A percentile compares a stretch with the other conserved stretches of the same genome.
phyloP scores from a whole-genome alignment of 30 jellyfish, hydroid and myxozoan genomes.

The Rhopilema esculentum region DNA sequence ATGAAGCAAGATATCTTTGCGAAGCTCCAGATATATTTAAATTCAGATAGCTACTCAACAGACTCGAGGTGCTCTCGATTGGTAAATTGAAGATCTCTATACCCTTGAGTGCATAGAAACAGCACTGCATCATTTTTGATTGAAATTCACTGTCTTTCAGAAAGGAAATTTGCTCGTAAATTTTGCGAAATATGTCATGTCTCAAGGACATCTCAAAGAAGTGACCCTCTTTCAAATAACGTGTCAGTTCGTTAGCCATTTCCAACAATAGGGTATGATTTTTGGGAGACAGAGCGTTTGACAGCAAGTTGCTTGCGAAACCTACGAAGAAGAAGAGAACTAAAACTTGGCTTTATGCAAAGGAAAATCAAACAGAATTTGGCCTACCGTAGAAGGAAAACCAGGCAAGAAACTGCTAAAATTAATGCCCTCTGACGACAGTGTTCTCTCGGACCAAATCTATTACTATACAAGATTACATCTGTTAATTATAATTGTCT shows the following conservation, averaged over 20 bases:
- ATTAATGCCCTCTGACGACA: too few relatives aligned
- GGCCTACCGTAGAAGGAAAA: too few relatives aligned
- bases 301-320: neutral
- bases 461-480: too few relatives aligned
- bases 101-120: neutral
- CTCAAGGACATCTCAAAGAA: neutral
- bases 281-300: neutral
- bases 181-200: neutral
- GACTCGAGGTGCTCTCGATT: neutral
- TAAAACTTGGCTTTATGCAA: neutral
- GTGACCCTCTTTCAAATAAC: neutral
- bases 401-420: too few relatives aligned
- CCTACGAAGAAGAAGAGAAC: neutral
- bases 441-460: too few relatives aligned
- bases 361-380: too few relatives aligned
- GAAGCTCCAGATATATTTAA: neutral
- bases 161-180: neutral
- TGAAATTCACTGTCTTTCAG: neutral
- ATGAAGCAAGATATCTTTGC: conserved; percentile 7
- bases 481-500: too few relatives aligned
- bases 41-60: neutral
- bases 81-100: conserved; percentile 1
- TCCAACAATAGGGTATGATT: conserved; percentile 2
- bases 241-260: conserved; percentile 13
- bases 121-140: conserved; percentile 12